Conservation (phyloP, 2,888 invertebrate genomes). For the Ormyrus thymus region DNA sequence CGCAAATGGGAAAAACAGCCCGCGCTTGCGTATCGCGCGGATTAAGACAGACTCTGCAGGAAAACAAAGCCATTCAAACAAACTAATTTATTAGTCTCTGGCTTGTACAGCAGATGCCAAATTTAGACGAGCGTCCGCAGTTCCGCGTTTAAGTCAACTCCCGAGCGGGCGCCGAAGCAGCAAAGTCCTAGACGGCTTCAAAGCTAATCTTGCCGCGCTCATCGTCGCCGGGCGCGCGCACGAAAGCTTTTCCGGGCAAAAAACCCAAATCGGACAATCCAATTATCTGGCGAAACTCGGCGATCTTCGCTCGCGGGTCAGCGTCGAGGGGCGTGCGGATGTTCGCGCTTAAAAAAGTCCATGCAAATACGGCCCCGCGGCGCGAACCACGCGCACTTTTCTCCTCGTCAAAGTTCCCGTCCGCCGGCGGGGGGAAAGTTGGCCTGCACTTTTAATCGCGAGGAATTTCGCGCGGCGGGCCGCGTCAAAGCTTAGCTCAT, state of each 20-base stretch:
- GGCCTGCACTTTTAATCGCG: constrained; percentile 43
- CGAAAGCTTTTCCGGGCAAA: too few relatives aligned
- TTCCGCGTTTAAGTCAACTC: constrained; percentile 47
- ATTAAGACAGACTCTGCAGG: constrained; percentile 7
- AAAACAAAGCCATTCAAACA: constrained; percentile 46
- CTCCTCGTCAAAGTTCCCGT: constrained; percentile 10
- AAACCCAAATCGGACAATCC: too few relatives aligned
- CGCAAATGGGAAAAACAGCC: background rate
- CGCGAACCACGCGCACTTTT: background rate
- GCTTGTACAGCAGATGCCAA: constrained; percentile 31
- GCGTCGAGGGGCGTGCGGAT: too few relatives aligned
- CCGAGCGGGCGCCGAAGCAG: constrained; percentile 7
- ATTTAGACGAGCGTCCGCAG: constrained; percentile 22
- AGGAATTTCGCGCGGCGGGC: constrained; percentile 27
- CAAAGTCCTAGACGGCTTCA: constrained; percentile 20
- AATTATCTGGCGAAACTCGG: too few relatives aligned
- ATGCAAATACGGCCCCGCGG: too few relatives aligned
- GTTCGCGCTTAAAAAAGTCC: too few relatives aligned
- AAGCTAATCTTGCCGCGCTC: constrained; percentile 34
- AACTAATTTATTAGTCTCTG: constrained; percentile 51
- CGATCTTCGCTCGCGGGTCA: too few relatives aligned
- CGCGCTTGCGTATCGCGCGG: constrained; percentile 1
- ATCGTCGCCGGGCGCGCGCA: background rate
- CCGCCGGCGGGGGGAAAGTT: background rate
- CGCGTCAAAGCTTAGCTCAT: constrained; percentile 49